phyloP scores from a whole-genome alignment of 2,888 invertebrate genomes.

The Chloromyia formosa region DNA sequence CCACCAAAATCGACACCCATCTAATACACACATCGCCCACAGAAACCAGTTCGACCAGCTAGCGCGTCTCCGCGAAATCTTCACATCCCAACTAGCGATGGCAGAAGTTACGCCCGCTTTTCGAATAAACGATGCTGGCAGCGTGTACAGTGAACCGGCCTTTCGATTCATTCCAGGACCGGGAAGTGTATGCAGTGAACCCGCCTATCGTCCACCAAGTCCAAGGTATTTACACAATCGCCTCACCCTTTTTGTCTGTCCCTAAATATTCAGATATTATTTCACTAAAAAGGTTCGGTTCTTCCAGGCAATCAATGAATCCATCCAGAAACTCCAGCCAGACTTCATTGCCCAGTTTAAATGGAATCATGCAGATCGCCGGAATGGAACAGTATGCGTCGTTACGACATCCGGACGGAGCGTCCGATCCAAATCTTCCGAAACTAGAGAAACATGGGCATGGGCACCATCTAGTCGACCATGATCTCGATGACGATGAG shows the following conservation, averaged over 20 bases:
- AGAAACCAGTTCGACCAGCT: slow-evolving; percentile 78
- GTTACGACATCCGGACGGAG: slow-evolving; percentile 88
- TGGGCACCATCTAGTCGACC: slow-evolving; percentile 44
- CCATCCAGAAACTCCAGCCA: slow-evolving; percentile 63
- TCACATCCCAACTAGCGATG: slow-evolving; percentile 79
- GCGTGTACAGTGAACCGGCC: slow-evolving; percentile 64
- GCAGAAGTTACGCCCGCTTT: slow-evolving; percentile 75
- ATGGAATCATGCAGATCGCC: slow-evolving; percentile 71
- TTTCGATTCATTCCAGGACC: slow-evolving; percentile 67
- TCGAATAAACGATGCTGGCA: slow-evolving; percentile 64
- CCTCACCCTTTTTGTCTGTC: slow-evolving; percentile 1
- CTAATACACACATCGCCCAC: not conserved
- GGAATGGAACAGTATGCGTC: slow-evolving; percentile 73
- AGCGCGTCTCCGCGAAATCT: slow-evolving; percentile 81
- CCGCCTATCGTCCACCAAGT: slow-evolving; percentile 73
- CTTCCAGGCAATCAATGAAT: slow-evolving; percentile 55
- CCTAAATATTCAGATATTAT: slow-evolving; percentile 31
- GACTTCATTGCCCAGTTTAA: slow-evolving; percentile 68
- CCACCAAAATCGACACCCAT: not conserved
- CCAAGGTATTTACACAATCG: slow-evolving; percentile 58
- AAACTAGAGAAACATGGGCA: slow-evolving; percentile 52
- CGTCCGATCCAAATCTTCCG: slow-evolving; percentile 87
- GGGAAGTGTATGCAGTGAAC: slow-evolving; percentile 87
- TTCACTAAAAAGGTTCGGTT: slow-evolving; percentile 48
- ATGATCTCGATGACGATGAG: slow-evolving; percentile 61